Conservation (phyloP, 2,888 invertebrate genomes). For the Pandemis heparana region DNA sequence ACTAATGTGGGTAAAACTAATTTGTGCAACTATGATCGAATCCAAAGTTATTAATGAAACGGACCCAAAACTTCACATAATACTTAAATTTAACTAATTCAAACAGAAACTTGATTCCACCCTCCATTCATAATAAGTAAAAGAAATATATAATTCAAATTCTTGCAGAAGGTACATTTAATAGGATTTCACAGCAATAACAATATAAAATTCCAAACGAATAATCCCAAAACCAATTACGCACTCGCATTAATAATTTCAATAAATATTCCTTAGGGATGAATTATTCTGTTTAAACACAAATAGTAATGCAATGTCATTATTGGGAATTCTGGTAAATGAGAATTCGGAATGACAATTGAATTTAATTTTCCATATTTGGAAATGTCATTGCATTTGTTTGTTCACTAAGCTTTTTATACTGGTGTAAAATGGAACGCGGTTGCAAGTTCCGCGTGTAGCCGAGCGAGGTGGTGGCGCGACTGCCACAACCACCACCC, state of each 20-base stretch:
- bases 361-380: neutral
- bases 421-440: conserved; percentile 42
- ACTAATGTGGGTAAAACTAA: no score
- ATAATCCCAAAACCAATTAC: conserved; percentile 9
- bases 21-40: neutral
- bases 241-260: conserved; percentile 21
- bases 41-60: neutral
- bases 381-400: conserved; percentile 1
- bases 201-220: neutral
- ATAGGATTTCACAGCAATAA: neutral
- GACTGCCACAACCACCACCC: conserved; percentile 70
- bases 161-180: neutral
- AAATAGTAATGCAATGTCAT: conserved; percentile 5
- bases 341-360: neutral
- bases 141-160: neutral
- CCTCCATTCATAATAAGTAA: neutral
- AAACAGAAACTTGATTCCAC: neutral
- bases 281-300: conserved; percentile 26
- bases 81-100: neutral
- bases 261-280: conserved; percentile 12
- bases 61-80: neutral
- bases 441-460: conserved; percentile 62
- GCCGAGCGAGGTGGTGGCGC: conserved; percentile 69
- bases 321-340: neutral
- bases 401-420: conserved; percentile 11